Base-by-base conservation (phyloP, 2,113 vertebrate species). In the Entomyzon cyanotis region DNA sequence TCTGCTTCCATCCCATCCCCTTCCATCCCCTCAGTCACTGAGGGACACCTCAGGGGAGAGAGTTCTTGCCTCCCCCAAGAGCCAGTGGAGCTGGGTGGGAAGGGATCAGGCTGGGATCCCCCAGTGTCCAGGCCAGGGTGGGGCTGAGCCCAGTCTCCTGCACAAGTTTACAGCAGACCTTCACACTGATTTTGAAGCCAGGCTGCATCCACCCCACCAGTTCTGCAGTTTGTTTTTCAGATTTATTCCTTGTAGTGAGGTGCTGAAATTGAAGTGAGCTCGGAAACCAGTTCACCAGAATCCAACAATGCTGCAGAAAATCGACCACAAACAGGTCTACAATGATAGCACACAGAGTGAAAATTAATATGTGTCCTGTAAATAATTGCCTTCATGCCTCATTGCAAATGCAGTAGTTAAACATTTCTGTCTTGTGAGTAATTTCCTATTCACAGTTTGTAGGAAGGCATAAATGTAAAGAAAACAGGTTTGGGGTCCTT, bases 361-460 rank as follows among this genome's bases (percentile, higher is more conserved):
- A 96, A 96, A 97, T 96, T 94, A 94, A 7, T 83, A 63, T 49
- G 87, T 73, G 82, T 84, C 55, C 47, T 68, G 3, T 73, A 95
- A 87, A 96, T 94, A 79, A 89, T 78, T 94, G 68, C 78, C 74
- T 95, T 90, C 63, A 85, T 96, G 90, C 90, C 84, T 92, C 95
- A 79, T 76, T 95, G 79, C 49, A 95, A 95, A 89, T 91, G 74
- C 91, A 84, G 64, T 80, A 94, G 93, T 94, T 97, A 97, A 95
- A 92, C 59, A 84, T 89, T 87, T 49, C 86, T 94, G 69, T 95
- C 90, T 93, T 96, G 30, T 81, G 69, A 96, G 41, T 87, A 81
- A 97, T 93, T 94, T 88, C 77, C 81, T 95, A 81, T 73, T 80
- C 92, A 82, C 94, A 80, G 87, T 95, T 95, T 93, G 96, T 93